Percentiles rank a stretch among this genome's conserved stretches.
Conservation (phyloP, 37 sponge, comb jelly and placozoan genomes). For the Theonella swinhoei region DNA sequence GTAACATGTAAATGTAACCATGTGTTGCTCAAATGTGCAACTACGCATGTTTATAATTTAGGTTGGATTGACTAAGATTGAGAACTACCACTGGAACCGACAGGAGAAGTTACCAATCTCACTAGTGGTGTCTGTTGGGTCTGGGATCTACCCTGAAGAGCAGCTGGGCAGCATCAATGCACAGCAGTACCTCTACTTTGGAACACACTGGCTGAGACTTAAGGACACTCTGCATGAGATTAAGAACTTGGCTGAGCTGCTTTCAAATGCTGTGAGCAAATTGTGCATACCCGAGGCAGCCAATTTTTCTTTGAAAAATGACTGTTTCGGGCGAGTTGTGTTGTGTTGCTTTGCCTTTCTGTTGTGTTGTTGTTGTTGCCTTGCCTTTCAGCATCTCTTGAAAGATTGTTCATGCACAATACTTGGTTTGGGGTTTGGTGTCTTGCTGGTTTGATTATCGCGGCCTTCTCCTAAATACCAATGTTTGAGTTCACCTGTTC, state of each 20-base stretch:
- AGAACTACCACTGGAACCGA: slow-evolving; percentile 37
- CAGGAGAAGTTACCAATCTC: slow-evolving; percentile 52
- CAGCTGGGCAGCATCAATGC: slow-evolving; percentile 42
- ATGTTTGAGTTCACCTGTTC: too few species aligned
- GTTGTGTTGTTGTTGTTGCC: not conserved
- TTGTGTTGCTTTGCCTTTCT: not conserved
- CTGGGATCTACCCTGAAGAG: slow-evolving; percentile 43
- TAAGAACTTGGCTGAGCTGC: slow-evolving; percentile 35
- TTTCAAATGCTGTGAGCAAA: slow-evolving; percentile 55
- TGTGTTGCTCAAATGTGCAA: too few species aligned
- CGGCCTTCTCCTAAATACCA: too few species aligned
- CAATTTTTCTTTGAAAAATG: too few species aligned
- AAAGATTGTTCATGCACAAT: too few species aligned
- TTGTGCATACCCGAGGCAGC: too few species aligned
- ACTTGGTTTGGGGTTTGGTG: too few species aligned
- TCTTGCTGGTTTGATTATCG: too few species aligned
- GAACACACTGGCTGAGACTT: slow-evolving; percentile 21
- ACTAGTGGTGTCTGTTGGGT: slow-evolving; percentile 65
- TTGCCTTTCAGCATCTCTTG: too few species aligned
- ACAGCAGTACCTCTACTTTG: slow-evolving; percentile 36
- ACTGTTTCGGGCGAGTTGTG: not conserved
- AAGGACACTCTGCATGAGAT: slow-evolving; percentile 7
- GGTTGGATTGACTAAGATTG: slow-evolving; percentile 47
- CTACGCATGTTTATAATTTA: too few species aligned
- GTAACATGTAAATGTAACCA: too few species aligned